Percentiles rank a stretch among this genome's conserved stretches.
Conservation (phyloP, 2,888 invertebrate species). For the Drosophila pseudotakahashii region DNA sequence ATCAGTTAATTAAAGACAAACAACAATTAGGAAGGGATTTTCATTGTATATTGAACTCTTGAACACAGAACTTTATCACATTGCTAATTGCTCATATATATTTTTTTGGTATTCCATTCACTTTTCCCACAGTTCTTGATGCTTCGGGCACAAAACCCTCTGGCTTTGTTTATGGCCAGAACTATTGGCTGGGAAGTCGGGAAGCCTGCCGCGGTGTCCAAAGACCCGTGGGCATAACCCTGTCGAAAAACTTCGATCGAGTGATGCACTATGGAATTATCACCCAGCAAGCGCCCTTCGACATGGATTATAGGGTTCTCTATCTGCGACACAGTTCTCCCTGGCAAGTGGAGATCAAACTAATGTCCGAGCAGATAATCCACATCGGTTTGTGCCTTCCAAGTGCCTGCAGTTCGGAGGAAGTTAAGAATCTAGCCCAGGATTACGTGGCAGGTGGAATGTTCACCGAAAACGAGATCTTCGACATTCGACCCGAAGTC, state of each 20-base stretch:
- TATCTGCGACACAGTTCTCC: conserved; percentile 84
- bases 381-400: conserved; percentile 86
- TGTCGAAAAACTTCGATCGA: conserved; percentile 82
- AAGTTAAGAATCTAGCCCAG: conserved; percentile 82
- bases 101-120: not conserved
- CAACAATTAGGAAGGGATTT: not conserved
- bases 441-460: conserved; percentile 77
- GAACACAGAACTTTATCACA: not conserved
- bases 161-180: conserved; percentile 87
- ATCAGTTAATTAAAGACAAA: too few species aligned
- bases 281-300: conserved; percentile 82
- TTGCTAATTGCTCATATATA: too few species aligned
- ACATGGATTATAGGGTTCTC: conserved; percentile 83
- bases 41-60: not conserved
- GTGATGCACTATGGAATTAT: conserved; percentile 83
- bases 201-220: conserved; percentile 85
- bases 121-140: conserved; percentile 85
- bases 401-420: conserved; percentile 83
- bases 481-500: conserved; percentile 82
- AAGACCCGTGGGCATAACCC: conserved; percentile 81
- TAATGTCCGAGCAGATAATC: conserved; percentile 84
- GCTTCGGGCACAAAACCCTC: conserved; percentile 86
- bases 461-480: conserved; percentile 82
- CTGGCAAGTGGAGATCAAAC: conserved; percentile 84
- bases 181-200: conserved; percentile 86